Base-by-base conservation (phyloP, 2,113 vertebrate genomes). In the Conger conger region DNA sequence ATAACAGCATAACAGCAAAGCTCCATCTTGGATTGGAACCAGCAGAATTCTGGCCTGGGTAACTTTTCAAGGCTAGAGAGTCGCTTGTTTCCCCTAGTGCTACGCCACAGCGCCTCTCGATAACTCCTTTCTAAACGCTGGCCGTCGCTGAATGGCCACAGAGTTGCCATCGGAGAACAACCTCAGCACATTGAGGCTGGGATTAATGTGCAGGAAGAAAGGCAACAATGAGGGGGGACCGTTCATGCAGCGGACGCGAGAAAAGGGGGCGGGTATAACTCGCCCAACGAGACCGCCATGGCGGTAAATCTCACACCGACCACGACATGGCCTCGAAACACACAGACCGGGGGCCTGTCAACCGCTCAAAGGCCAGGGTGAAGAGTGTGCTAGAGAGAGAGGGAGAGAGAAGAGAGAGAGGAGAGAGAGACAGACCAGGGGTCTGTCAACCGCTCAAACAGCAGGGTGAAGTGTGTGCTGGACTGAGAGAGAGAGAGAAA, bases 251-350 rank as follows among this genome's bases (percentile, higher is more conserved):
- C 57, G 17, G 36, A 45, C 0, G 7, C 78, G 0, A 15, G n/a
- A n/a, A 53, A 53, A 30, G 30, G n/a, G 30, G 11, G 18, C 27
- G 27, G 13, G n/a, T 16, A 37, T 54, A 82, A 82, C 57, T 82
- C 50, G 33, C 81, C 53, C 50, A 82, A 82, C 50, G 35, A 33
- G 54, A 23, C 53, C 36, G 50, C 35, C 54, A 7, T 3, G 50
- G 30, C 81, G 9, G 54, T 82, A 82, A 60, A 82, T 82, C 53
- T 54, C 0, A 18, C 16, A 15, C 81, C 37, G 81, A 60, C 81
- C 54, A 36, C n/a, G 15, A 53, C 33, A 3, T 18, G n/a, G 9
- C 45, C 50, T 4, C 42, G 20, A 82, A 82, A 50, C 5, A 16
- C 80, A 35, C 6, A 82, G n/a, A 82, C n/a, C 40, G 23, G 79